These are phyloP conservation scores for Zonitis immaculata DNA, from an alignment of 2,888 invertebrate species.

Conservation along the genomic window DNA sequence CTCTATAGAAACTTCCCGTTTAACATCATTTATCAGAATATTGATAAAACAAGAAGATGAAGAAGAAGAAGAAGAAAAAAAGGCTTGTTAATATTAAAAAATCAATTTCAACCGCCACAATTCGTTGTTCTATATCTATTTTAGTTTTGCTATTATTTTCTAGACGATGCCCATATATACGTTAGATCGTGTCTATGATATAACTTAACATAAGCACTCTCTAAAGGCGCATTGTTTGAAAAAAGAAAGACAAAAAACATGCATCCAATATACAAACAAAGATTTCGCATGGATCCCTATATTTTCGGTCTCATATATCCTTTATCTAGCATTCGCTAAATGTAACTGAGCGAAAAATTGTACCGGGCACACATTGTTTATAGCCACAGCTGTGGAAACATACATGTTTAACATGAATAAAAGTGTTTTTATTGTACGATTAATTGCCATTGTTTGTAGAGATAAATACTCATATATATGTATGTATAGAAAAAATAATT, in stretches of 20 bases:
- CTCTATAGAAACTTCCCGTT: background rate
- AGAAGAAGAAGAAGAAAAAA: no score
- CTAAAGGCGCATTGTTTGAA: slow-evolving; percentile 33
- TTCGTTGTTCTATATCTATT: no score
- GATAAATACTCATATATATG: no score
- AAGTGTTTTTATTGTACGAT: slow-evolving; percentile 1
- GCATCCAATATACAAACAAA: slow-evolving; percentile 24
- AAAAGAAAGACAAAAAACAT: slow-evolving; percentile 27
- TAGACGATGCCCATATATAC: slow-evolving; percentile 12
- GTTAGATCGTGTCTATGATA: slow-evolving; percentile 33
- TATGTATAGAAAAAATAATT: no score
- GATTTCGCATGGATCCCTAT: slow-evolving; percentile 20
- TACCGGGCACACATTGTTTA: slow-evolving; percentile 14
- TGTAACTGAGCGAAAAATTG: slow-evolving; percentile 30
- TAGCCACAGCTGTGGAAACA: slow-evolving; percentile 12
- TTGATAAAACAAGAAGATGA: no score
- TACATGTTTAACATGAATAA: slow-evolving; percentile 4
- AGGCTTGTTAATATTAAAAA: background rate
- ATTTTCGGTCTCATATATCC: slow-evolving; percentile 16
- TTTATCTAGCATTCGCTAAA: slow-evolving; percentile 14
- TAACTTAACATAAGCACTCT: slow-evolving; percentile 37
- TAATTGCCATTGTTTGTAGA: slow-evolving; percentile 3
- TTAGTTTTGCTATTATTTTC: no score
- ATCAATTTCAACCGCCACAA: no score
- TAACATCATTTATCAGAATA: no score